Evolutionary conservation across 2,113 vertebrate genomes (phyloP), one percentile per base, ranked within the genome.

Genomic region (Pterocles burchelli): DNA sequence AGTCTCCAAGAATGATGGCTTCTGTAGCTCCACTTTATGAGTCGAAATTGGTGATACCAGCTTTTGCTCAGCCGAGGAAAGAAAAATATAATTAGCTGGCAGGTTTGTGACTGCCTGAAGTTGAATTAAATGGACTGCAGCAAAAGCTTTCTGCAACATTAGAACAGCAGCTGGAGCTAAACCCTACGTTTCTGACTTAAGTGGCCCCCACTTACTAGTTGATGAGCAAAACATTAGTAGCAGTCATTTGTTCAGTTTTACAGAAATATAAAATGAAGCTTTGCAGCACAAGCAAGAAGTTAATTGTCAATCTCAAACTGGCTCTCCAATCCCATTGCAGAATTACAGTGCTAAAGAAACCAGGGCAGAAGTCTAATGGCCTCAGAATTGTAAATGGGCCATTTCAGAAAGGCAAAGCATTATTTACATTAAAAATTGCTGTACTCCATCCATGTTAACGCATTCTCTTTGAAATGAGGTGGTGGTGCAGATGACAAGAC

Each of bases 91-190:
- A 95, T 96, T 94, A 95, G 88, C 86, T 85, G 68, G 62, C 38
- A 74, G 74, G 88, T 88, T 88, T 91, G 57, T 83, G 81, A 84
- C 76, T 93, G 97, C 97, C 92, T 97, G 87, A 90, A 97, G 96
- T 96, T 94, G 94, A 92, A 95, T 93, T 95, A 97, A 97, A 98
- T 97, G 96, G 96, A 82, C 85, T 94, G 91, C 86, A 95, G 87
- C 85, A 67, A 79, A 95, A 95, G 62, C 62, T 96, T 97, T 97
- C 95, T 96, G 92, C 77, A 94, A 92, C 95, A 96, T 97, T 97
- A 97, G 76, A 80, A 78, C 49, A 97, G 81, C 85, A 96, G 82
- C 92, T 97, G 93, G 94, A 93, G 80, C 87, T 94, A 83, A 81
- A 72, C 46, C 43, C n/a, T 51, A 36, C 28, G 25, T 82, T 90